Evolutionary conservation across 2,113 vertebrate genomes (phyloP).

Genomic region (Seriola dumerili): DNA sequence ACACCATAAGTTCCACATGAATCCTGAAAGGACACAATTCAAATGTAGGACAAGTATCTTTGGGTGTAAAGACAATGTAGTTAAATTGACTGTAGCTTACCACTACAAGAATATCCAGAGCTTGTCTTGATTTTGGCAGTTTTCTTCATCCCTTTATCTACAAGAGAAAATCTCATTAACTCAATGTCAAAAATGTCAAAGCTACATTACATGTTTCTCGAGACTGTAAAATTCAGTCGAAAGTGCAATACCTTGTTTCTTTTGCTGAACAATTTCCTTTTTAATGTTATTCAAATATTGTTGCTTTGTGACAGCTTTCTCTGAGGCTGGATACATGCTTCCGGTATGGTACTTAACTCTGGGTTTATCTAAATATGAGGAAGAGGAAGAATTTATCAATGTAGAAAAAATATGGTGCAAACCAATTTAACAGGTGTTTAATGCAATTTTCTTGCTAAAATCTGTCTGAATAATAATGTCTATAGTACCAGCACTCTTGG

Average conservation of each 20-base stretch:
- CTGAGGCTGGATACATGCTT: neutral
- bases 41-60: neutral
- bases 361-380: conserved; percentile 12
- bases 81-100: conserved; percentile 37
- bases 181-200: neutral
- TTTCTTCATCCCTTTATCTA: conserved; percentile 43
- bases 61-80: neutral
- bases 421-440: neutral
- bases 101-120: conserved; percentile 36
- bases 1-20: conserved; percentile 23
- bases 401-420: neutral
- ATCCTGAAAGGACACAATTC: conserved; percentile 54
- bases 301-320: neutral
- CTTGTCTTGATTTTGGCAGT: neutral
- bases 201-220: neutral
- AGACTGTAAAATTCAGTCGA: neutral
- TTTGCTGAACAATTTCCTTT: conserved; percentile 1
- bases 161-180: conserved; percentile 7
- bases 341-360: neutral
- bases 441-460: neutral
- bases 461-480: neutral
- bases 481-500: conserved; percentile 38
- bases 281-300: conserved; percentile 31
- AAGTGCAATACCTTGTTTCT: conserved; percentile 63
- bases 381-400: neutral